Evolutionary conservation across 1,140 invertebrate species (phyloP).

Genomic region (Thrips palmi): DNA sequence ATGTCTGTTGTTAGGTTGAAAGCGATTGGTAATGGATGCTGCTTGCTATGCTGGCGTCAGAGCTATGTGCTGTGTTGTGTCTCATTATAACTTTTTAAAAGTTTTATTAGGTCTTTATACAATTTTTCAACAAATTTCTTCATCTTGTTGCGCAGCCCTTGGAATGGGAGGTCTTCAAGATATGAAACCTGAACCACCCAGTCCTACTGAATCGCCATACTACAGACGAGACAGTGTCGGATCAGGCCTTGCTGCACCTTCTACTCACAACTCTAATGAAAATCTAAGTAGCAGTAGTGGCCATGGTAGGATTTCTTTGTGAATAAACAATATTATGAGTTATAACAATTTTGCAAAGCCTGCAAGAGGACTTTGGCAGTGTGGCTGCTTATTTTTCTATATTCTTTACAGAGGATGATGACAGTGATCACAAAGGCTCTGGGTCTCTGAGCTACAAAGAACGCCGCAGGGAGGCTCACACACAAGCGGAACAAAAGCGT

Average conservation of each 20-base stretch:
- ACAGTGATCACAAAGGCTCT: constrained; percentile 61
- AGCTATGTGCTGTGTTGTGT: too few relatives aligned
- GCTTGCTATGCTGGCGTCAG: too few relatives aligned
- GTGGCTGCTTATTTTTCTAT: constrained; percentile 15
- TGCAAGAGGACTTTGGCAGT: constrained; percentile 1
- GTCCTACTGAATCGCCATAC: constrained; percentile 47
- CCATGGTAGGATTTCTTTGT: constrained; percentile 15
- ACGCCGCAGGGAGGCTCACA: constrained; percentile 81
- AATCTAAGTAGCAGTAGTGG: constrained; percentile 17
- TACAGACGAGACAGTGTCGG: constrained; percentile 66
- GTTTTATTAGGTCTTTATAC: too few relatives aligned
- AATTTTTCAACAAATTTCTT: too few relatives aligned
- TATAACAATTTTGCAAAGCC: constrained; percentile 1
- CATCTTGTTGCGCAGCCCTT: too few relatives aligned
- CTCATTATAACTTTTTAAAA: too few relatives aligned
- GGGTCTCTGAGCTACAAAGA: constrained; percentile 86
- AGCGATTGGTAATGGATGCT: too few relatives aligned
- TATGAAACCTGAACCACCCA: constrained; percentile 42
- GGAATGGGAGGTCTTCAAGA: too few relatives aligned
- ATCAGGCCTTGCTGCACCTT: constrained; percentile 62
- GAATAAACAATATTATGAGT: constrained; percentile 4
- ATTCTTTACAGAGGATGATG: constrained; percentile 58
- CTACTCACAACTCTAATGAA: constrained; percentile 67
- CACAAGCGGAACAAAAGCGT: constrained; percentile 91
- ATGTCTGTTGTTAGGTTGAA: too few relatives aligned